Evolutionary conservation across 2,888 invertebrate genomes (phyloP).

Genomic region (Nudaria mundana): DNA sequence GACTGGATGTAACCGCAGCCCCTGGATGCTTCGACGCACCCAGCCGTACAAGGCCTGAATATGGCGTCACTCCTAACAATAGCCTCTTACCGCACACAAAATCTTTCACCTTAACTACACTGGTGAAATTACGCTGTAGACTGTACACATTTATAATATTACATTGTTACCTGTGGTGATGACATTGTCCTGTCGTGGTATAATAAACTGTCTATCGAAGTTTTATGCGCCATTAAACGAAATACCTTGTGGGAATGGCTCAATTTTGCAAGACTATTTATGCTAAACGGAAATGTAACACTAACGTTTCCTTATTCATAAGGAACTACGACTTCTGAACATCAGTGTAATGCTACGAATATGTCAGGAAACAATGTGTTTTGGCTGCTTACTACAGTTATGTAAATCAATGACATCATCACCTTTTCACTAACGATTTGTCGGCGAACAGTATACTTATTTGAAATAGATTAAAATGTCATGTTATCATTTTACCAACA

Average conservation of each 20-base stretch:
- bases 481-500: constrained; percentile 13
- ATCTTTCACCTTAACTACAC: constrained; percentile 33
- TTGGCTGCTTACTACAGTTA: too few species aligned
- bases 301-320: constrained; percentile 26
- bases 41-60: constrained; percentile 71
- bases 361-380: constrained; percentile 21
- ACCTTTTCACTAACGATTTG: constrained; percentile 31
- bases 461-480: constrained; percentile 36
- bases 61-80: constrained; percentile 58
- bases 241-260: constrained; percentile 18
- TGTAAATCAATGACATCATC: constrained; percentile 43
- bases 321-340: too few species aligned
- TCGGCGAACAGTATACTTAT: constrained; percentile 39
- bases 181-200: constrained; percentile 25
- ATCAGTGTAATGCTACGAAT: too few species aligned
- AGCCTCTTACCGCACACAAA: constrained; percentile 34
- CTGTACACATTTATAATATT: constrained; percentile 38
- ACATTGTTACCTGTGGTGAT: constrained; percentile 20
- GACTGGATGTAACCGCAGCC: constrained; percentile 72
- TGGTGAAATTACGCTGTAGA: constrained; percentile 32
- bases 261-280: constrained; percentile 18
- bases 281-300: constrained; percentile 22
- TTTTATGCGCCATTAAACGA: constrained; percentile 28
- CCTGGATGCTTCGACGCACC: constrained; percentile 66
- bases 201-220: constrained; percentile 34